Conservation (phyloP, 2,113 vertebrate genomes). For the Ptychochromis oligacanthus region DNA sequence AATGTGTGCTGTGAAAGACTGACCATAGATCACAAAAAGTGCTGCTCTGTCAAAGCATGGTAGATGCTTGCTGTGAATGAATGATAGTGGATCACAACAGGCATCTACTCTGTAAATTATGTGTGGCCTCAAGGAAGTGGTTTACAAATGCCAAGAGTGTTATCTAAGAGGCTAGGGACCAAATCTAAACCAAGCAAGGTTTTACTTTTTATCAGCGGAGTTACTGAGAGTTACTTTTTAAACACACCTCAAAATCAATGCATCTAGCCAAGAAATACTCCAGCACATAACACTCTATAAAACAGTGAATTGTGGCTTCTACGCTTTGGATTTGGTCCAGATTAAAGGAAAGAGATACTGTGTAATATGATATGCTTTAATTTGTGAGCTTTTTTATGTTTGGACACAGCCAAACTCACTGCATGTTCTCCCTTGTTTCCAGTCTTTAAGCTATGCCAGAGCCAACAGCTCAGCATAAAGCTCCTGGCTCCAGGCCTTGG, state of each 20-base stretch:
- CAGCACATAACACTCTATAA: background rate
- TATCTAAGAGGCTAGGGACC: too few species aligned
- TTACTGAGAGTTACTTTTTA: background rate
- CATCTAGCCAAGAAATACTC: background rate
- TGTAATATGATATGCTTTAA: background rate
- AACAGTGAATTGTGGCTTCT: background rate
- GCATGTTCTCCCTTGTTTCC: background rate
- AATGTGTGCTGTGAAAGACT: too few species aligned
- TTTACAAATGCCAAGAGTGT: too few species aligned
- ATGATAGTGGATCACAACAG: too few species aligned
- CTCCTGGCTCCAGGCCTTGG: background rate
- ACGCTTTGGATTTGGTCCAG: background rate
- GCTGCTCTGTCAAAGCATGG: too few species aligned
- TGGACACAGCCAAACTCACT: background rate
- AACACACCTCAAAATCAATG: background rate
- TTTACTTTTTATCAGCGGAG: background rate
- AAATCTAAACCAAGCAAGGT: background rate
- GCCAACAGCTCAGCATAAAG: constrained; percentile 1
- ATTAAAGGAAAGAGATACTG: background rate
- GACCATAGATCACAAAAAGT: background rate
- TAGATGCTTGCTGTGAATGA: too few species aligned
- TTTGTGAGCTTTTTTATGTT: background rate
- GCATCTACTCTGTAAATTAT: background rate
- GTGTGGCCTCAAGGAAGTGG: too few species aligned
- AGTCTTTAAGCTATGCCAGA: background rate